Percentiles rank a stretch among this genome's conserved stretches.
Conservation (phyloP, 2,888 invertebrate species). For the Drosophila neoperkinsi region DNA sequence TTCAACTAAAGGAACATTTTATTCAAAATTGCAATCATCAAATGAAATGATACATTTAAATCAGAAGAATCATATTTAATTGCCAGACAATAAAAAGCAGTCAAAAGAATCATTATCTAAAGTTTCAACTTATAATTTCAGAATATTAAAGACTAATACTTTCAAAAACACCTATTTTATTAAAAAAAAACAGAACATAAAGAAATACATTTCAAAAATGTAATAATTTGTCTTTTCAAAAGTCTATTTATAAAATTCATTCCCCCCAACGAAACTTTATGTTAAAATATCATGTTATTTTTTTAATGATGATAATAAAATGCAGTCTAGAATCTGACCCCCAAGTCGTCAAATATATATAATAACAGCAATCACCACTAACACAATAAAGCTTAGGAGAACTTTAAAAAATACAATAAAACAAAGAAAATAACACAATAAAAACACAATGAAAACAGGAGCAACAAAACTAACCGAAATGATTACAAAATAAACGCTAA, state of each 20-base stretch:
- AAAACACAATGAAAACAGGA: not conserved
- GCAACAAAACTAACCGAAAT: constrained; percentile 1
- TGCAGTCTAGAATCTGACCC: not conserved
- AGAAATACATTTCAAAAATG: not conserved
- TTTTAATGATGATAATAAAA: not conserved
- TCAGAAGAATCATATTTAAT: not conserved
- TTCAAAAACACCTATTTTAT: not conserved
- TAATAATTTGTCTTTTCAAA: not conserved
- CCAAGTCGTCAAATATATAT: not conserved
- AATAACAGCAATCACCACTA: not conserved
- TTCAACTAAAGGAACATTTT: not conserved
- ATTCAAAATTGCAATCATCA: not conserved
- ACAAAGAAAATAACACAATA: not conserved
- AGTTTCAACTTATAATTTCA: not conserved
- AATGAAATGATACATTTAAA: not conserved
- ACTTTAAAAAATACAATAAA: not conserved
- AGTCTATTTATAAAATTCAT: not conserved
- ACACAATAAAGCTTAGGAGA: not conserved
- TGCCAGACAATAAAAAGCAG: not conserved
- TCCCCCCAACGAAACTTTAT: not conserved
- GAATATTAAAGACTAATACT: not conserved
- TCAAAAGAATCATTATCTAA: not conserved
- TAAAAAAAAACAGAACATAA: not conserved
- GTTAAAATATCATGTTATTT: not conserved
- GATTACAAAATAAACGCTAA: not conserved